phyloP scores from a whole-genome alignment of 2,113 vertebrate species.

The Amia ocellicauda region DNA sequence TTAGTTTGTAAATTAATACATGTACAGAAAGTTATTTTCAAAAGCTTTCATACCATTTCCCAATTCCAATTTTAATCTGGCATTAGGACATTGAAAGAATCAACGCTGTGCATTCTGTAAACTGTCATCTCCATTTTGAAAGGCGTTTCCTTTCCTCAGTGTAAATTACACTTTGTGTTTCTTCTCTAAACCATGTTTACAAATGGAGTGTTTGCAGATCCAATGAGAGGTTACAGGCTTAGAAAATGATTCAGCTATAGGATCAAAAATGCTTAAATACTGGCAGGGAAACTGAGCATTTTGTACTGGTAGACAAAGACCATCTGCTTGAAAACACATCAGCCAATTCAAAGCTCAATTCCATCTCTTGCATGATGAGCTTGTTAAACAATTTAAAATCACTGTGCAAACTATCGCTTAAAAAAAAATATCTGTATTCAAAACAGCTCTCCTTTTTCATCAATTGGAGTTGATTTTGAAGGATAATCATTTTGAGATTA shows the following conservation, averaged over 20 bases:
- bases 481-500: conserved; percentile 53
- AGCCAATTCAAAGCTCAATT: conserved; percentile 20
- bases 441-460: conserved; percentile 37
- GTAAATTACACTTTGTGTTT: not conserved
- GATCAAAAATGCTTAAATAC: conserved; percentile 19
- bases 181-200: conserved; percentile 6
- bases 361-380: conserved; percentile 36
- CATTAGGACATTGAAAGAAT: too few species aligned
- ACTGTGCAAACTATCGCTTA: conserved; percentile 41
- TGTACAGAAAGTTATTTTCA: too few species aligned
- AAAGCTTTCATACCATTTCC: too few species aligned
- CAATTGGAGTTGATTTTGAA: conserved; percentile 56
- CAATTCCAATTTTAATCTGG: too few species aligned
- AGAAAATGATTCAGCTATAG: conserved; percentile 10
- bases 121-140: too few species aligned
- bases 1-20: too few species aligned
- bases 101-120: too few species aligned
- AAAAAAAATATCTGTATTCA: conserved; percentile 30
- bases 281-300: conserved; percentile 24
- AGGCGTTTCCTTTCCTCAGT: not conserved
- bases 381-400: conserved; percentile 57
- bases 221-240: conserved; percentile 13
- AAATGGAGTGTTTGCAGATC: conserved; percentile 7
- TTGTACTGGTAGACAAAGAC: conserved; percentile 32
- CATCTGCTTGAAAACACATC: conserved; percentile 21